phyloP scores from a whole-genome alignment of 2,797 vertebrate genomes.

The Nyctalus aviator region DNA sequence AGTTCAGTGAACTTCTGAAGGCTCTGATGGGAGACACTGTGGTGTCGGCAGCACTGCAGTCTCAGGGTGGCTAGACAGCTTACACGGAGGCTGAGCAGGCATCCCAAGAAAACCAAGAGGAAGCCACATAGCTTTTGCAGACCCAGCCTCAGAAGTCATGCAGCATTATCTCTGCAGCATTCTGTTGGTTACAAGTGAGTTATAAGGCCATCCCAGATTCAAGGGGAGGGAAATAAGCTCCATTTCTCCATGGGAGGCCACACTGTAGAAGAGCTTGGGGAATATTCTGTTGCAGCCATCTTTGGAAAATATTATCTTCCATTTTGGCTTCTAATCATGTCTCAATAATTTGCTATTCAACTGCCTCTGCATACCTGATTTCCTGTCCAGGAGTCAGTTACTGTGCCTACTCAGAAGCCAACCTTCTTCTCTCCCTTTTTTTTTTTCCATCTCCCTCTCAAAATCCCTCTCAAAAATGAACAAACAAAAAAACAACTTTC shows the following conservation, averaged over 20 bases:
- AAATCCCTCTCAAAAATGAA: background rate
- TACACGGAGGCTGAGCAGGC: background rate
- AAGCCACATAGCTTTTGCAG: background rate
- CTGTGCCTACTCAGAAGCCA: background rate
- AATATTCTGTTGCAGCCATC: background rate
- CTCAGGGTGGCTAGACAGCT: background rate
- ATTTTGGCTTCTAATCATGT: background rate
- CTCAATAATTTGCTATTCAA: background rate
- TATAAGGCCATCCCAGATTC: background rate
- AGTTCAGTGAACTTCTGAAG: background rate
- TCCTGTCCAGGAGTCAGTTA: background rate
- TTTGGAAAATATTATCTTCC: background rate
- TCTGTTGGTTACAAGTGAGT: background rate
- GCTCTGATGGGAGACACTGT: too few relatives aligned
- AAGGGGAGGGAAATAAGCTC: background rate
- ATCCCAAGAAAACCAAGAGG: background rate
- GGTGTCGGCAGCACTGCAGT: background rate
- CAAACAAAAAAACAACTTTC: background rate
- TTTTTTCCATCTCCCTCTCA: background rate
- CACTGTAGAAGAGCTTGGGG: background rate
- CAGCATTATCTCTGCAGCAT: background rate
- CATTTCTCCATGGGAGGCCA: background rate
- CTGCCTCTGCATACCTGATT: background rate
- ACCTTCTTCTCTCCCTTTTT: background rate
- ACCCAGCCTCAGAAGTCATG: background rate